Conservation (phyloP, 2,888 invertebrate genomes). For the Stratiomys singularior region DNA sequence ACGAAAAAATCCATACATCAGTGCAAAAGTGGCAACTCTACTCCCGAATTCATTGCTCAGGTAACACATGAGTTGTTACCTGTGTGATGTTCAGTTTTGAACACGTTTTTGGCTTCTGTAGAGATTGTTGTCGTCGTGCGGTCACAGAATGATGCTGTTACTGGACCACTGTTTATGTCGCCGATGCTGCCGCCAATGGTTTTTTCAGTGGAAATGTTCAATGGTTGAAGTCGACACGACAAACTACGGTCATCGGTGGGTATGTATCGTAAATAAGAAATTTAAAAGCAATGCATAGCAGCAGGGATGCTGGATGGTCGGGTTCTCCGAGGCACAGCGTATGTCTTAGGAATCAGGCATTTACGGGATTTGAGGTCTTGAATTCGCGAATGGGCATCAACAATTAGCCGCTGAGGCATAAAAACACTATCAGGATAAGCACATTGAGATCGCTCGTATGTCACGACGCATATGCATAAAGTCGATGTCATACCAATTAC, state of each 20-base stretch:
- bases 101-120: constrained; percentile 43
- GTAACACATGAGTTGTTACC: constrained; percentile 35
- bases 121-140: constrained; percentile 37
- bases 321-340: background rate
- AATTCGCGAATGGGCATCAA: constrained; percentile 25
- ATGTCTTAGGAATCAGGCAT: background rate
- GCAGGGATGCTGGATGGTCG: constrained; percentile 20
- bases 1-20: no score
- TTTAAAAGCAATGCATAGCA: constrained; percentile 35
- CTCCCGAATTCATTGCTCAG: background rate
- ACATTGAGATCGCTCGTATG: constrained; percentile 38
- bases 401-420: constrained; percentile 41
- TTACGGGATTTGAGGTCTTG: constrained; percentile 13
- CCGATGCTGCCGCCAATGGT: constrained; percentile 20
- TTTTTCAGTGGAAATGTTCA: constrained; percentile 41
- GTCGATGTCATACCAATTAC: constrained; percentile 46
- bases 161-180: constrained; percentile 29
- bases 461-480: constrained; percentile 44
- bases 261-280: constrained; percentile 42
- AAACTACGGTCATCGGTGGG: constrained; percentile 36
- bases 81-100: constrained; percentile 38
- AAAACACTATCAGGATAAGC: constrained; percentile 44
- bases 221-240: constrained; percentile 25
- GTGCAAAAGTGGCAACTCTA: constrained; percentile 1
- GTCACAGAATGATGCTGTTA: constrained; percentile 19